Percentiles rank a stretch among this genome's conserved stretches.
phyloP scores from a whole-genome alignment of 2,888 invertebrate genomes.

The Agyllia agylla region DNA sequence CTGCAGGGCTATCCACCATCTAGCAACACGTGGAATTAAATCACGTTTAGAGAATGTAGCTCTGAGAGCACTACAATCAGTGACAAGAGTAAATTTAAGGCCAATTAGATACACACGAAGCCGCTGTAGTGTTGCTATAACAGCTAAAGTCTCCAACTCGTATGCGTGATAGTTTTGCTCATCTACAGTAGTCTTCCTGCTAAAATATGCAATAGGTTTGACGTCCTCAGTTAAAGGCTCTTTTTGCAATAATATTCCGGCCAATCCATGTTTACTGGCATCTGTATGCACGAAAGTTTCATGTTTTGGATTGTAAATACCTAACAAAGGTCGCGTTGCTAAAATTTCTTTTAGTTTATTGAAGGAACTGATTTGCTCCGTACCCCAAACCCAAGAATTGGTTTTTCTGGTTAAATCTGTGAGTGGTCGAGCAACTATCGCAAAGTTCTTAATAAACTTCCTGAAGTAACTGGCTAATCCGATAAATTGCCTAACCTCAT shows the following conservation, averaged over 20 bases:
- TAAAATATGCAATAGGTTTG: conserved; percentile 79
- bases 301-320: background rate
- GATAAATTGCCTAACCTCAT: conserved; percentile 77
- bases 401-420: conserved; percentile 76
- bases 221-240: conserved; percentile 46
- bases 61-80: conserved; percentile 1
- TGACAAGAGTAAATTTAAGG: background rate
- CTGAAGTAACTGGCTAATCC: conserved; percentile 79
- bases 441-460: conserved; percentile 78
- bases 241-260: conserved; percentile 54
- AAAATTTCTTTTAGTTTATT: background rate
- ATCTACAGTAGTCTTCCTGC: conserved; percentile 74
- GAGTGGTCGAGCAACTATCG: conserved; percentile 73
- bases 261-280: background rate
- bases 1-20: conserved; percentile 17
- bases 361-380: background rate
- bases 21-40: conserved; percentile 1
- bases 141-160: conserved; percentile 81
- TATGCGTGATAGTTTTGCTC: conserved; percentile 80
- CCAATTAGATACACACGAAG: conserved; percentile 66
- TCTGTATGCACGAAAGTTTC: background rate
- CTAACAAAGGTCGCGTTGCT: background rate
- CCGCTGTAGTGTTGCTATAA: conserved; percentile 76
- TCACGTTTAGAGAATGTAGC: conserved; percentile 1
- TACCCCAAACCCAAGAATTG: conserved; percentile 37